phyloP scores from a whole-genome alignment of 2,888 invertebrate species.

The Oscheius onirici region DNA sequence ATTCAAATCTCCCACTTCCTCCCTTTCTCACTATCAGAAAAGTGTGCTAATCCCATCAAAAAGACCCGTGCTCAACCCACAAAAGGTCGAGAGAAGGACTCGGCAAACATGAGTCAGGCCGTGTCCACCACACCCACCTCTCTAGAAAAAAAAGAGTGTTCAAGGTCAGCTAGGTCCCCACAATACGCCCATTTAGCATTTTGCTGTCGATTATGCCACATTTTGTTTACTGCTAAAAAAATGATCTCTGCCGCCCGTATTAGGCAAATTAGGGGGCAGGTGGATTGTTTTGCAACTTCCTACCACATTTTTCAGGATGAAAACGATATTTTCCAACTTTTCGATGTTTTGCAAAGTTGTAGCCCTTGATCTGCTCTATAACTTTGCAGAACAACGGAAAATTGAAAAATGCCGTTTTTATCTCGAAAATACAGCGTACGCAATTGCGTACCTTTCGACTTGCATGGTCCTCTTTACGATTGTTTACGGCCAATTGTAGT shows the following conservation, averaged over 20 bases:
- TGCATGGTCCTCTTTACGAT: too few relatives aligned
- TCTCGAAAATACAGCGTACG: too few relatives aligned
- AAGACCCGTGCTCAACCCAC: not conserved
- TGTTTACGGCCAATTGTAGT: not conserved
- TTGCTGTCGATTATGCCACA: not conserved
- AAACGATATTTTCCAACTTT: too few relatives aligned
- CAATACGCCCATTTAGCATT: not conserved
- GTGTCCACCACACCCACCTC: constrained; percentile 1
- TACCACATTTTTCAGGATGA: too few relatives aligned
- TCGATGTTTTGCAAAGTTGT: too few relatives aligned
- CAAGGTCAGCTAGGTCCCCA: not conserved
- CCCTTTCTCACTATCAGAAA: not conserved
- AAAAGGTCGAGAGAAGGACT: constrained; percentile 21
- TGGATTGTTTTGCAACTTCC: not conserved
- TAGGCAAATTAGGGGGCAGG: not conserved
- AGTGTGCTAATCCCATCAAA: not conserved
- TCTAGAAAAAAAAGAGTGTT: too few relatives aligned
- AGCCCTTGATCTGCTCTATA: too few relatives aligned
- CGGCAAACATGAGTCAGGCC: constrained; percentile 6
- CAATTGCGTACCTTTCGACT: too few relatives aligned
- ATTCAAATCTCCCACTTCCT: not conserved
- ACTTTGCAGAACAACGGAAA: too few relatives aligned
- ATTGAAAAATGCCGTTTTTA: too few relatives aligned
- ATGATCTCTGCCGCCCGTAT: not conserved
- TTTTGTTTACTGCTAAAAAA: not conserved